Evolutionary conservation across 2,797 vertebrate genomes (phyloP).

Genomic region (Halcyon smyrnensis): DNA sequence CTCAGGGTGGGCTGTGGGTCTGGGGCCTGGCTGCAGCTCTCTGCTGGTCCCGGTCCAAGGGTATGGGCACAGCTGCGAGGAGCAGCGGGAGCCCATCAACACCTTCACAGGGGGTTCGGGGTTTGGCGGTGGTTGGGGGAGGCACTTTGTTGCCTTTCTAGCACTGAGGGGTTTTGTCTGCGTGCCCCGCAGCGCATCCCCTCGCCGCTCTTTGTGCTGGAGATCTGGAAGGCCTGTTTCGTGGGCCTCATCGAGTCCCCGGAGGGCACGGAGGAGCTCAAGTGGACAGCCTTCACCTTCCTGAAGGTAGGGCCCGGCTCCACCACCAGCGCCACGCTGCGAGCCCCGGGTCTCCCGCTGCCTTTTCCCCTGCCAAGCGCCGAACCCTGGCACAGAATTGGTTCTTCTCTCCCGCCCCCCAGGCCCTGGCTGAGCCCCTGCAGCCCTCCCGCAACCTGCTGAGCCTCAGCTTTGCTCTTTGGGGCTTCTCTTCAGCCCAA

Average conservation of each 20-base stretch:
- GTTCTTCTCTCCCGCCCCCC: not conserved
- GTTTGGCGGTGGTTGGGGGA: not conserved
- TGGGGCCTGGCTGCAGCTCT: not conserved
- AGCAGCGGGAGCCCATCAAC: not conserved
- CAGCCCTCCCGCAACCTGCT: not conserved
- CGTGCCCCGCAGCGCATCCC: slow-evolving; percentile 86
- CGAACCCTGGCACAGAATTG: not conserved
- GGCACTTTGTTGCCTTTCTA: not conserved
- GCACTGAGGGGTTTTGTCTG: not conserved
- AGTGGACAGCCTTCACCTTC: slow-evolving; percentile 98
- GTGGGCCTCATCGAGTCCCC: slow-evolving; percentile 98
- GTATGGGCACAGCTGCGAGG: not conserved
- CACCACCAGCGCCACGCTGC: fast-evolving
- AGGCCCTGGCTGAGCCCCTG: not conserved
- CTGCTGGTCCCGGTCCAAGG: not conserved
- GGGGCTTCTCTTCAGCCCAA: not conserved
- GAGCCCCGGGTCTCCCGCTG: fast-evolving
- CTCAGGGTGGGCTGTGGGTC: not conserved
- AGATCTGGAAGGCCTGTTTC: slow-evolving; percentile 98
- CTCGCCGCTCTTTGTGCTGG: slow-evolving; percentile 89
- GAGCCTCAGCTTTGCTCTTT: not conserved
- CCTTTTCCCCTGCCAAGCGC: not conserved
- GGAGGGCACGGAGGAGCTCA: slow-evolving; percentile 96
- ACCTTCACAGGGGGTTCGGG: not conserved
- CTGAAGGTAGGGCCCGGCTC: slow-evolving; percentile 85